These are phyloP conservation scores for Agrotis exclamationis DNA, from an alignment of 2,888 invertebrate species.

Conservation along the genomic window DNA sequence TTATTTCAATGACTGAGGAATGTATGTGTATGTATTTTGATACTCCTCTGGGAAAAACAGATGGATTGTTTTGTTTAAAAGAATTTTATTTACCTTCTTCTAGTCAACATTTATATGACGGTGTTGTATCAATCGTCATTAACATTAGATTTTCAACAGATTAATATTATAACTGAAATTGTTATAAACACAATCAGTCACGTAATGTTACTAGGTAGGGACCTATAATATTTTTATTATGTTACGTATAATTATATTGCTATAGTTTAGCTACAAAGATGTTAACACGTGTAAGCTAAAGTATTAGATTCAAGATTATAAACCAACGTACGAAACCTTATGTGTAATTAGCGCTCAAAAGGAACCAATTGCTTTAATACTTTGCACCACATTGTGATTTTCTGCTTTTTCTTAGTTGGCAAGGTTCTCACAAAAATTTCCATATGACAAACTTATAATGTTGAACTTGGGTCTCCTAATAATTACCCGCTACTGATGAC, in stretches of 20 bases:
- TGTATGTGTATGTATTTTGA: background rate
- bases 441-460: background rate
- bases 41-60: background rate
- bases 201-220: slow-evolving; percentile 5
- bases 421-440: background rate
- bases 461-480: background rate
- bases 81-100: background rate
- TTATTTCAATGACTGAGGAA: background rate
- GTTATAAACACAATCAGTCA: slow-evolving; percentile 20
- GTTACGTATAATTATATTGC: background rate
- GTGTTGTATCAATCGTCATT: background rate
- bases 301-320: background rate
- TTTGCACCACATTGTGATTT: background rate
- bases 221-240: background rate
- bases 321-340: slow-evolving; percentile 8
- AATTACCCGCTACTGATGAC: background rate
- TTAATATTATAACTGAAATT: slow-evolving; percentile 13
- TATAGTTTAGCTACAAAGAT: slow-evolving; percentile 25
- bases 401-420: background rate
- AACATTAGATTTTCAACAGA: background rate
- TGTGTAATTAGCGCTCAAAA: background rate
- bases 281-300: slow-evolving; percentile 17
- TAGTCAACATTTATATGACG: slow-evolving; percentile 2
- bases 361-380: background rate
- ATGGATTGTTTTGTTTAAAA: background rate